A percentile compares a stretch with the other conserved stretches of the same genome.
phyloP scores from a whole-genome alignment of 2,888 invertebrate species.

The Sepiola atlantica region DNA sequence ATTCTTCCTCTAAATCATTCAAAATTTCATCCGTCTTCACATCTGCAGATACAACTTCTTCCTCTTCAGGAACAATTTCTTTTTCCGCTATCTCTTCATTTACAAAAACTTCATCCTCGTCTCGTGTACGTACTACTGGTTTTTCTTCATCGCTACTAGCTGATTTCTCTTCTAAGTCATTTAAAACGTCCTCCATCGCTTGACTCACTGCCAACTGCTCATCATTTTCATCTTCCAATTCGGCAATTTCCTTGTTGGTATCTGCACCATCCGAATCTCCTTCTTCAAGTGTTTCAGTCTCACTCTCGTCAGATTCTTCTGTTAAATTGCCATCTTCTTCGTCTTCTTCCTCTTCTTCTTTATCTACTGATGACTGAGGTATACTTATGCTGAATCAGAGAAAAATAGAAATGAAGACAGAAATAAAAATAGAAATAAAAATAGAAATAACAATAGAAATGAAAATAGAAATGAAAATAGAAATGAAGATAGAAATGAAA shows the following conservation, averaged over 20 bases:
- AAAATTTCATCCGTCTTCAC: not conserved
- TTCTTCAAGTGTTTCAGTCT: slow-evolving; percentile 49
- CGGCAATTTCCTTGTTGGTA: slow-evolving; percentile 52
- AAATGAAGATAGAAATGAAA: too few species aligned
- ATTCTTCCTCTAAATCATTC: slow-evolving; percentile 20
- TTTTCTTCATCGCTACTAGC: slow-evolving; percentile 52
- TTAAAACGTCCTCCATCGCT: slow-evolving; percentile 66
- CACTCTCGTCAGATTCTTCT: slow-evolving; percentile 51
- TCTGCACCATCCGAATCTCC: slow-evolving; percentile 49
- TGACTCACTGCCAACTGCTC: slow-evolving; percentile 57
- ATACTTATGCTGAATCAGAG: not conserved
- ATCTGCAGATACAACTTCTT: not conserved
- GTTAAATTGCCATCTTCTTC: slow-evolving; percentile 80
- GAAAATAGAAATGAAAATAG: too few species aligned
- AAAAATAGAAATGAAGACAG: not conserved
- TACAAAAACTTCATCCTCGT: slow-evolving; percentile 59
- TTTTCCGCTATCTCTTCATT: slow-evolving; percentile 47
- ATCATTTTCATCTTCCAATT: slow-evolving; percentile 55
- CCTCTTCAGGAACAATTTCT: not conserved
- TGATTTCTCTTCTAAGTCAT: slow-evolving; percentile 61
- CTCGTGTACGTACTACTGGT: slow-evolving; percentile 51
- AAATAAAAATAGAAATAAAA: not conserved
- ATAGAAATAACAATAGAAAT: too few species aligned
- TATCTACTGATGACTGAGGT: slow-evolving; percentile 48
- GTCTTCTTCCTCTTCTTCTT: slow-evolving; percentile 53